Percentiles rank a stretch among this genome's conserved stretches.
These are phyloP conservation scores for Cladorhizidae sp. DNA, from an alignment of 37 sponge, comb jelly and placozoan species.

Conservation along the genomic window DNA sequence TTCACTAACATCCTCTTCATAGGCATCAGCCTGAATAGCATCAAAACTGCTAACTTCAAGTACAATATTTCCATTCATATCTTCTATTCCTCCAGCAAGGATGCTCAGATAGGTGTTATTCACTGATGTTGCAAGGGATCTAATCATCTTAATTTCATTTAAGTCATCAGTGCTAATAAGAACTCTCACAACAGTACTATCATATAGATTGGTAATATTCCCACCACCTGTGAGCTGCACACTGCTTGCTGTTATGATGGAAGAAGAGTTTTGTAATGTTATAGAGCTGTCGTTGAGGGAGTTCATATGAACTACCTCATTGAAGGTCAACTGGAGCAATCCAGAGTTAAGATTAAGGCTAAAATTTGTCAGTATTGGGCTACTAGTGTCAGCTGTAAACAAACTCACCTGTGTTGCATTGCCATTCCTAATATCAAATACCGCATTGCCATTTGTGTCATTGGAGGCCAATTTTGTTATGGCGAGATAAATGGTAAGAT, in stretches of 20 bases:
- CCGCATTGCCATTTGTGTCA: constrained; percentile 72
- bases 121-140: constrained; percentile 46
- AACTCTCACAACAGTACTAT: constrained; percentile 65
- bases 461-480: constrained; percentile 53
- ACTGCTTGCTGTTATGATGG: neutral
- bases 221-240: constrained; percentile 65
- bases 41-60: constrained; percentile 6
- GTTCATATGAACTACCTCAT: constrained; percentile 78
- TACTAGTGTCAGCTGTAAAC: constrained; percentile 68
- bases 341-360: constrained; percentile 67
- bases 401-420: constrained; percentile 61
- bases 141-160: constrained; percentile 75
- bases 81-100: constrained; percentile 55
- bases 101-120: constrained; percentile 67
- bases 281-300: constrained; percentile 57
- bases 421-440: constrained; percentile 62
- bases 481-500: constrained; percentile 65
- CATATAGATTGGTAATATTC: constrained; percentile 31
- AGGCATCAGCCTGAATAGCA: constrained; percentile 34
- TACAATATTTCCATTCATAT: constrained; percentile 71
- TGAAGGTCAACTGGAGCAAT: constrained; percentile 63
- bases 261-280: constrained; percentile 33
- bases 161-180: constrained; percentile 54
- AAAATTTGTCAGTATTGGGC: constrained; percentile 61
- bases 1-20: constrained; percentile 50